Base-by-base conservation (phyloP, 2,888 invertebrate species). In the Scaptodrosophila latifasciaeformis region DNA sequence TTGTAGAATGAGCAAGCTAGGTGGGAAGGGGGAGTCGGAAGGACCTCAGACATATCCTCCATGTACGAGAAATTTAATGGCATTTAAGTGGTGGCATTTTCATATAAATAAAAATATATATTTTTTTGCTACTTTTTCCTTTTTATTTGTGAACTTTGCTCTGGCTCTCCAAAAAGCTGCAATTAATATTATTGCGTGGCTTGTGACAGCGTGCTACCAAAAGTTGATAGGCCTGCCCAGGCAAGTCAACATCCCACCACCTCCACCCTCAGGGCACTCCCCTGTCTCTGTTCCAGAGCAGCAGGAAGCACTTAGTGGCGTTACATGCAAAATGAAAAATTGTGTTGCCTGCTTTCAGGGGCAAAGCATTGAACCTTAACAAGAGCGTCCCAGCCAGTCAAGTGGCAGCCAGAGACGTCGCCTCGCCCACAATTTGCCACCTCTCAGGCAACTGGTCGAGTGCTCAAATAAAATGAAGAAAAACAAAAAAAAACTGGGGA, bases 111-210 rank as follows among this genome's bases (percentile, higher is more conserved):
- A 13, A 12, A n/a, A 35, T 34, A 34, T 49, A 46, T 42, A 15
- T 17, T 51, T 49, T 56, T 65, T 51, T 55, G 55, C 54, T 44
- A 49, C 47, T 53, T 49, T 1, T 39, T 43, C 46, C 42, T 57
- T 50, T 53, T 50, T 59, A 53, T 21, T 56, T 34, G 37, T 44
- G 34, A 47, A 31, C 50, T 46, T 35, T 24, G 48, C 47, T 30
- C 30, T 39, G 35, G 13, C 19, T 57, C 54, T 64, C 31, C 2
- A 48, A 60, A 58, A 62, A 52, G 69, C 66, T 68, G 74, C 82
- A 84, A 84, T 84, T 84, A 84, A 84, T 84, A 83, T 82, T 82
- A 84, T 84, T 83, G 84, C 84, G 79, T 84, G 84, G 77, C 78
- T 49, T 49, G 24, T 49, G 70, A 57, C 47, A 47, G 37, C 4